Base-by-base conservation (phyloP, 2,797 vertebrate genomes). In the Alauda arvensis region DNA sequence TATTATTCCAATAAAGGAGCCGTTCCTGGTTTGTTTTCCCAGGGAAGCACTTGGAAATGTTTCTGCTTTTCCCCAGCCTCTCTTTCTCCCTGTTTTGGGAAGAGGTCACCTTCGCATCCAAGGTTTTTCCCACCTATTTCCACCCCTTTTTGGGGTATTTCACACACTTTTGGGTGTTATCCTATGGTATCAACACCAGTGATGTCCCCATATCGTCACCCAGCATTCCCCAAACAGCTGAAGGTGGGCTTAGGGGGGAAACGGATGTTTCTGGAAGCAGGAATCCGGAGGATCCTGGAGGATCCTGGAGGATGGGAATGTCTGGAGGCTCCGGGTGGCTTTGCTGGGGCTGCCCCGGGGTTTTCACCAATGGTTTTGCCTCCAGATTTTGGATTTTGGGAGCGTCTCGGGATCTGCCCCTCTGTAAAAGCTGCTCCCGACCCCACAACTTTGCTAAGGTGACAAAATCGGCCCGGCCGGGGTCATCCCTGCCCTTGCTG, bases 1-100 rank as follows among this genome's bases (percentile, higher is more conserved):
- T 56, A 89, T 95, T 94, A 95, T 86, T 68, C 69, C 91, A 89
- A 95, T 90, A 93, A 96, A 96, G 91, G 17, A 29, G 20, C 28
- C 1, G 0, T 61, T 87, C 57, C 70, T 56, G 66, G 26, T 33
- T 83, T 34, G n/a, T 71, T 85, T 89, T 68, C 85, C 67, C 3
- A 5, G 2, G 56, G 65, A 91, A 6, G 11, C 2, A 0, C 52
- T 84, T 25, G 55, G 48, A 70, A n/a, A 51, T 2, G 26, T 23
- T 51, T 13, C 28, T 84, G 70, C 16, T 28, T 87, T 83, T 65
- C 25, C 53, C 33, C 33, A 2, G 12, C 52, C 28, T 21, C 13
- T n/a, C 49, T 39, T 55, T 23, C 39, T 48, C 18, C 23, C 33
- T 4, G 0, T 37, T 86, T 51, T 4, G 49, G 23, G 65, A 40